A percentile compares a stretch with the other conserved stretches of the same genome.
Conservation (phyloP, 2,888 invertebrate genomes). For the Scaptomyza polygonia region DNA sequence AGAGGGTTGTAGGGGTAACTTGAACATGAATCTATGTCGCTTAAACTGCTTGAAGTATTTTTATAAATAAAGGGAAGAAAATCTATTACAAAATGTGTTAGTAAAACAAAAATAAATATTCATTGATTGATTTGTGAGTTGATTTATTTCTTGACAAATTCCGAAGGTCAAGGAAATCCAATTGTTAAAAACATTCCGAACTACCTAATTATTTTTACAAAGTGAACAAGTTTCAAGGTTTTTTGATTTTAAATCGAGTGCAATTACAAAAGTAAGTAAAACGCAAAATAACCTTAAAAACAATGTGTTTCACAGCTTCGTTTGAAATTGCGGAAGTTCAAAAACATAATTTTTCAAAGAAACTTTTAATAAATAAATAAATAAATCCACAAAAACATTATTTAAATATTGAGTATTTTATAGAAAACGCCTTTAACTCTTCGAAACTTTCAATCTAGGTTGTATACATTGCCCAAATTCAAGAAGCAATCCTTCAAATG, state of each 20-base stretch:
- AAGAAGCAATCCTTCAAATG: conserved; percentile 89
- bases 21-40: not conserved
- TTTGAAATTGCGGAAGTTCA: no score
- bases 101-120: conserved; percentile 5
- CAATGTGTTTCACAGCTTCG: no score
- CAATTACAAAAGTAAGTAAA: no score
- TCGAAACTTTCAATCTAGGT: conserved; percentile 60
- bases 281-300: no score
- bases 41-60: no score
- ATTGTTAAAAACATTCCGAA: not conserved
- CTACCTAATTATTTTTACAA: not conserved
- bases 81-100: not conserved
- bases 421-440: not conserved
- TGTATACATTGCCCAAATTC: conserved; percentile 86
- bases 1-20: not conserved
- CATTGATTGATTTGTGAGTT: not conserved
- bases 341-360: not conserved
- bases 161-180: not conserved
- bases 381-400: not conserved
- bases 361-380: conserved; percentile 1
- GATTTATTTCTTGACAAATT: not conserved
- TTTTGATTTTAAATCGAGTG: no score
- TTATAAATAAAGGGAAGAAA: not conserved
- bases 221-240: no score
- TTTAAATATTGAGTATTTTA: not conserved